Percentiles rank a stretch among this genome's conserved stretches.
These are phyloP conservation scores for Temnothorax rugatulus DNA, from an alignment of 2,888 invertebrate genomes.

Conservation along the genomic window DNA sequence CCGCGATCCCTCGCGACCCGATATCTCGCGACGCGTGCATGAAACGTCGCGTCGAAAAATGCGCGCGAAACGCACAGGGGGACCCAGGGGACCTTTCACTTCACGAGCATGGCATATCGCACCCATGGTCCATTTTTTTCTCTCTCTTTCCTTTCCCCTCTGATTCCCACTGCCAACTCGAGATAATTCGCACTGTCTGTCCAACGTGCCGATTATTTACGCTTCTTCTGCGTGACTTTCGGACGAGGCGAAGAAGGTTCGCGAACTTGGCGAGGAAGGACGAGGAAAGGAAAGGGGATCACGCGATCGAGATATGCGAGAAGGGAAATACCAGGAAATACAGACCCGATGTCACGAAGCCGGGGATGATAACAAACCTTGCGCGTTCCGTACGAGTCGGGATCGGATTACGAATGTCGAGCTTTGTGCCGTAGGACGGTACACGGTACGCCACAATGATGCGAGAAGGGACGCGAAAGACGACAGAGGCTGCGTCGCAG, in stretches of 20 bases:
- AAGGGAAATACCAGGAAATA: background rate
- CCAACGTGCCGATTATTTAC: background rate
- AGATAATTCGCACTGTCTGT: background rate
- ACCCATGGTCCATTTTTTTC: background rate
- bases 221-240: background rate
- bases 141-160: background rate
- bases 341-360: background rate
- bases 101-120: background rate
- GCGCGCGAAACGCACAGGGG: background rate
- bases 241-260: background rate
- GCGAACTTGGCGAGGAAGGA: background rate
- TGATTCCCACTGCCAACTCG: background rate
- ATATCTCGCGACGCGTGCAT: background rate
- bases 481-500: background rate
- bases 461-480: slow-evolving; percentile 1
- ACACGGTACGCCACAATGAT: background rate
- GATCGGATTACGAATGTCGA: background rate
- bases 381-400: background rate
- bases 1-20: background rate
- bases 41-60: slow-evolving; percentile 1
- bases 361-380: background rate
- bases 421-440: too few species aligned
- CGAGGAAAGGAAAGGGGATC: background rate
- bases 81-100: slow-evolving; percentile 5
- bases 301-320: background rate